Conservation (phyloP, 2,797 vertebrate species). For the Gymnodraco acuticeps region DNA sequence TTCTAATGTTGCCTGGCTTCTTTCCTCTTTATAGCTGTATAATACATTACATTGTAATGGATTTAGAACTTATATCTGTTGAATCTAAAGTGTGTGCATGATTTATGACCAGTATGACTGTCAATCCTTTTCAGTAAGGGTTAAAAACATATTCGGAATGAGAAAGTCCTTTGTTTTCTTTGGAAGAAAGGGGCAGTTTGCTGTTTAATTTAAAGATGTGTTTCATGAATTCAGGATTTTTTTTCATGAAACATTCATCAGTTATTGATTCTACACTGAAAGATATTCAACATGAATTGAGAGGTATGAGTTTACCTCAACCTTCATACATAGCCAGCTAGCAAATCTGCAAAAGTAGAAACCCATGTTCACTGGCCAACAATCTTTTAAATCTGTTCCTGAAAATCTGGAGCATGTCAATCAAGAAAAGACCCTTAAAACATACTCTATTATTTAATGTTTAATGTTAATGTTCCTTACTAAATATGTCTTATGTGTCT, state of each 20-base stretch:
- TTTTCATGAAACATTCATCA: background rate
- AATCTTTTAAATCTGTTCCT: background rate
- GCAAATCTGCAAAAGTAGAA: background rate
- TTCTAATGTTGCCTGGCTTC: background rate
- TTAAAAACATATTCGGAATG: too few relatives aligned
- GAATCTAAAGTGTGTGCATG: too few relatives aligned
- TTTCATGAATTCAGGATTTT: background rate
- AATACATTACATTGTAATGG: background rate
- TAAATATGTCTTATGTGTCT: background rate
- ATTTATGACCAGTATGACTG: background rate
- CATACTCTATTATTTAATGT: background rate
- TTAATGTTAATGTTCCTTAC: background rate
- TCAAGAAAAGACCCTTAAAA: background rate
- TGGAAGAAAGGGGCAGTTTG: background rate
- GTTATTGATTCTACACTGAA: background rate
- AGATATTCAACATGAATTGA: background rate
- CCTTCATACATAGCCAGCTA: background rate
- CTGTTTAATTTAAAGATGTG: background rate
- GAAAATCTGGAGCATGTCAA: background rate
- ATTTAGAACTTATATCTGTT: background rate
- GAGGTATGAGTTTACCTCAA: background rate
- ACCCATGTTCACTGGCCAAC: background rate
- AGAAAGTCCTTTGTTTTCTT: background rate
- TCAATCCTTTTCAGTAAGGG: background rate
- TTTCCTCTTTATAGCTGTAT: background rate